These are phyloP conservation scores for Cricetomys ansorgei DNA, from an alignment of 2,113 vertebrate species.

Conservation along the genomic window DNA sequence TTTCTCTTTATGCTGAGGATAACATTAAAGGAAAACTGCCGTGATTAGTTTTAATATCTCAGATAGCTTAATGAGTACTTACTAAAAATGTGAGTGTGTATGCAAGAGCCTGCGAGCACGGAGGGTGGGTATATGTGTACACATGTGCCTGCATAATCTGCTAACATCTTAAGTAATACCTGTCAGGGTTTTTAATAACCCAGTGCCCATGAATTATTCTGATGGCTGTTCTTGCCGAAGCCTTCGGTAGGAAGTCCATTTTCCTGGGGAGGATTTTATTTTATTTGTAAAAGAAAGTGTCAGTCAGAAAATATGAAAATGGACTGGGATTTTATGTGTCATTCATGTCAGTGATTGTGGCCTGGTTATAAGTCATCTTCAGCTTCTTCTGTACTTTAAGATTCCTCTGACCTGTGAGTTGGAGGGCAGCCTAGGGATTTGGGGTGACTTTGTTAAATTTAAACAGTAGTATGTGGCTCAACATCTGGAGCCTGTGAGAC, in stretches of 20 bases:
- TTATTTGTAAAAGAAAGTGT: slow-evolving; percentile 31
- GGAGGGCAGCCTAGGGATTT: neutral
- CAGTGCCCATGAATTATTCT: slow-evolving; percentile 55
- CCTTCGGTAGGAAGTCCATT: slow-evolving; percentile 61
- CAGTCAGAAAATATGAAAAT: slow-evolving; percentile 67
- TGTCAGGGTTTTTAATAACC: slow-evolving; percentile 76
- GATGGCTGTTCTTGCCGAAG: slow-evolving; percentile 52
- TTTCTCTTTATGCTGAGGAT: slow-evolving; percentile 82
- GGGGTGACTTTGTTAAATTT: neutral
- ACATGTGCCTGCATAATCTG: slow-evolving; percentile 68
- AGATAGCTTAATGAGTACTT: slow-evolving; percentile 83
- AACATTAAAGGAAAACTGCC: slow-evolving; percentile 79
- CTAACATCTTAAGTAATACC: slow-evolving; percentile 79
- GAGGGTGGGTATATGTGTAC: slow-evolving; percentile 67
- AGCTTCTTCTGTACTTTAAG: neutral
- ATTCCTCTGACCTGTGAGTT: neutral
- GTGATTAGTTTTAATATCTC: slow-evolving; percentile 84
- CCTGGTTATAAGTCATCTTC: neutral
- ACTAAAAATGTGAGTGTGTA: slow-evolving; percentile 67
- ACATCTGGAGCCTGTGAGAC: neutral
- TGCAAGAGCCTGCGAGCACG: neutral
- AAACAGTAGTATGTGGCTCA: neutral
- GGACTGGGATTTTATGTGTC: slow-evolving; percentile 22
- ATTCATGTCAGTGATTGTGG: neutral
- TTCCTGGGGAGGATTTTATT: neutral